Evolutionary conservation across 2,888 invertebrate genomes (phyloP).

Genomic region (Nymphalis urticae): DNA sequence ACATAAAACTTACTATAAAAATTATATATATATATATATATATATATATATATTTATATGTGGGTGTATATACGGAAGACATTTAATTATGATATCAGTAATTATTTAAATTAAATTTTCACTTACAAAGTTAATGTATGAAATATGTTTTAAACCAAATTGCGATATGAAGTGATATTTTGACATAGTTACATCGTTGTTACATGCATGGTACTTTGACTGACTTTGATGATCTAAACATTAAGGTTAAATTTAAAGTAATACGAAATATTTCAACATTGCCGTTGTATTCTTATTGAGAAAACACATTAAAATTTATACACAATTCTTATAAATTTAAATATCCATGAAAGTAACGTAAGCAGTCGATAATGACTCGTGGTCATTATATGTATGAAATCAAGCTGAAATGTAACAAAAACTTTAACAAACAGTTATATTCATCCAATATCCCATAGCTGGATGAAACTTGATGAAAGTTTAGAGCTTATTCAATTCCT

Average conservation of each 20-base stretch:
- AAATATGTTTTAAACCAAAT: neutral
- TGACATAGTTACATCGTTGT: constrained; percentile 22
- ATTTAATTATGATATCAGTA: neutral
- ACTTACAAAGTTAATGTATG: neutral
- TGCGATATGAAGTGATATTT: constrained; percentile 15
- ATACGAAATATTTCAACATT: constrained; percentile 2
- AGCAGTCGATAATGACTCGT: too few relatives aligned
- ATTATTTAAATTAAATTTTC: neutral
- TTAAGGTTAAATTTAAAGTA: constrained; percentile 3
- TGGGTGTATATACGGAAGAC: neutral
- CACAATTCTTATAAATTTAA: neutral
- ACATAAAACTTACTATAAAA: too few relatives aligned
- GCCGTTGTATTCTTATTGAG: neutral
- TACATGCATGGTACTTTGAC: constrained; percentile 12
- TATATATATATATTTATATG: too few relatives aligned
- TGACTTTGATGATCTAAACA: constrained; percentile 3
- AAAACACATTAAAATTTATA: neutral
- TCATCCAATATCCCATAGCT: too few relatives aligned
- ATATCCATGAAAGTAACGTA: too few relatives aligned
- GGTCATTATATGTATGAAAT: too few relatives aligned
- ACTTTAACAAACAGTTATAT: neutral
- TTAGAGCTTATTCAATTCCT: too few relatives aligned
- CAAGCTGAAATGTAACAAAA: too few relatives aligned
- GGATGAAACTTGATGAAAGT: too few relatives aligned
- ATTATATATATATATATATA: too few relatives aligned